Base-by-base conservation (phyloP, 2,888 invertebrate genomes). In the Halictus quadricinctus region DNA sequence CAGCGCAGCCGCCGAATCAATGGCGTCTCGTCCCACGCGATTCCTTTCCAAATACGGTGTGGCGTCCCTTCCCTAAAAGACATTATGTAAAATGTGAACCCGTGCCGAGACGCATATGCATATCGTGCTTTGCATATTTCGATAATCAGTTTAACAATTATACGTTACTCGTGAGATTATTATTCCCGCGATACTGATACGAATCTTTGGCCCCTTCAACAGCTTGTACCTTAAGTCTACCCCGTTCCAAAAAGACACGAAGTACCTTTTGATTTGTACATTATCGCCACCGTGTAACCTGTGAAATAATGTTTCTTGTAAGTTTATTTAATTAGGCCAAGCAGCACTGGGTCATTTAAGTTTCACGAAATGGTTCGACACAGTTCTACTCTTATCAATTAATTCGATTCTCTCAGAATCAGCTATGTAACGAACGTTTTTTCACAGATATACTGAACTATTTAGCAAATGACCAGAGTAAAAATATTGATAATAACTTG, bases 201-300 rank as follows among this genome's bases (percentile, higher is more conserved):
- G 96, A 95, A 98, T 98, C 95, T 98, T 97, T 76, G 98, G 98
- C 77, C 98, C 98, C 94, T 98, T 98, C 78, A 99, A 96, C 91
- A 98, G 95, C 93, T 98, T 98, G 95, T 99, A 99, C 89, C 98
- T 96, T 87, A 99, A 95, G 95, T 99, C 98, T 29, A 98, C 98
- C 73, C 98, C 98, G 94, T 98, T 98, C 98, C 98, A 98, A 95
- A 99, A 99, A 66, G 98, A 98, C 69, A 98, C 98, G 94, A 98
- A 98, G 94, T 98, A 98, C 83, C 98, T 96, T 94, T 98, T 98
- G 90, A 98, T 98, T 95, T 98, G 96, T 36, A 97, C 96, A 93
- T 97, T 97, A 94, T 97, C 97, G 75, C 97, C 97, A 36, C 97
- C 97, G 94, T 97, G 97, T 92, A 97, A 95, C 93, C 97, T 97